Evolutionary conservation across 2,113 vertebrate species (phyloP).

Genomic region (Pluvianellus socialis): DNA sequence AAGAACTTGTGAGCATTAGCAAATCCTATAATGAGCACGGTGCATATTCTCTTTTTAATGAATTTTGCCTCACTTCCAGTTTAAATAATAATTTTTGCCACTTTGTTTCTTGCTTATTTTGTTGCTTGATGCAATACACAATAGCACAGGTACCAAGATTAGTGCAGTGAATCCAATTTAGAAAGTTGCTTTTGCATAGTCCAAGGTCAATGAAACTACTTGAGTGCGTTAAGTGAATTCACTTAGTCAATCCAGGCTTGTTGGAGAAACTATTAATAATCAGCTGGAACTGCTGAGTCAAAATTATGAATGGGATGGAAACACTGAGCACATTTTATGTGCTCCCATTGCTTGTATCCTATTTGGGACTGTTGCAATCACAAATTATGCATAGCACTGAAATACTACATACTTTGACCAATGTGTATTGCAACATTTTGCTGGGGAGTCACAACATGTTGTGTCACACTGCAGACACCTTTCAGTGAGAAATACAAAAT

Average conservation of each 20-base stretch:
- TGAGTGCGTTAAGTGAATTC: neutral
- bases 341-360: neutral
- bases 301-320: conserved; percentile 39
- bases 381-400: conserved; percentile 30
- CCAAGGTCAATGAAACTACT: conserved; percentile 7
- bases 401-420: conserved; percentile 14
- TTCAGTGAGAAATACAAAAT: neutral
- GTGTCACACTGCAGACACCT: neutral
- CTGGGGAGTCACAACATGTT: conserved; percentile 22
- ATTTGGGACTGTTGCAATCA: conserved; percentile 37
- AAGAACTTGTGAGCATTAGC: conserved; percentile 2
- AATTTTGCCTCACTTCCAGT: conserved; percentile 31
- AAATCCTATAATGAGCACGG: conserved; percentile 1
- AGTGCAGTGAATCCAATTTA: conserved; percentile 21
- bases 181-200: neutral
- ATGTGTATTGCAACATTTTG: conserved; percentile 14
- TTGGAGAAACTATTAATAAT: conserved; percentile 16
- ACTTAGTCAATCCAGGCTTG: neutral
- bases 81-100: conserved; percentile 24
- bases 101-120: conserved; percentile 23
- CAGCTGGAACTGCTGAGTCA: conserved; percentile 45
- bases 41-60: conserved; percentile 8
- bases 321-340: neutral
- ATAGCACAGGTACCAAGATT: neutral
- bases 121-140: conserved; percentile 10